phyloP scores from a whole-genome alignment of 2,888 invertebrate genomes.

The Ophonus ardosiacus region DNA sequence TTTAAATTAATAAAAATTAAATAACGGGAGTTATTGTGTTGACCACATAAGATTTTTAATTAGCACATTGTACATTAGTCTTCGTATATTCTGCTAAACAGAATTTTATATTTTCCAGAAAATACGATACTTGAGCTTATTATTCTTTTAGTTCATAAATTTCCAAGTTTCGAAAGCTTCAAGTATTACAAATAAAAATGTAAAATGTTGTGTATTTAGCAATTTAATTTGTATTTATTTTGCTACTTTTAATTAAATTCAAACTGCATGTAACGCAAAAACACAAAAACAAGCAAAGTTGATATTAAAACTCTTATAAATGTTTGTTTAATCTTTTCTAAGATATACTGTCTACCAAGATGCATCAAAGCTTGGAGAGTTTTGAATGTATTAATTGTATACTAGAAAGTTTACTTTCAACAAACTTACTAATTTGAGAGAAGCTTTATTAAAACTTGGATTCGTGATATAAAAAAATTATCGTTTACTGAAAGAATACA shows the following conservation, averaged over 20 bases:
- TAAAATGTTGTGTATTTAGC: neutral
- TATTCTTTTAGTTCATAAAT: too few species aligned
- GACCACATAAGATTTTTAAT: too few species aligned
- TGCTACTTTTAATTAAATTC: conserved; percentile 15
- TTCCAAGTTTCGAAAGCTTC: too few species aligned
- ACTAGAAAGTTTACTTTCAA: conserved; percentile 45
- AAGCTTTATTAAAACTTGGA: conserved; percentile 5
- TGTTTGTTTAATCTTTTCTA: conserved; percentile 34
- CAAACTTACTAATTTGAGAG: conserved; percentile 29
- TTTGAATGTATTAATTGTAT: conserved; percentile 38
- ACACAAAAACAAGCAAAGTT: conserved; percentile 1
- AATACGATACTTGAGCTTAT: too few species aligned
- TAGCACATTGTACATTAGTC: too few species aligned
- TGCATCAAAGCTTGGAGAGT: conserved; percentile 24
- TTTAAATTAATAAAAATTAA: too few species aligned
- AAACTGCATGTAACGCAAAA: neutral
- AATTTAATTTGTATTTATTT: conserved; percentile 9
- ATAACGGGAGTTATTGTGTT: too few species aligned
- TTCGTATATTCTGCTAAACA: too few species aligned
- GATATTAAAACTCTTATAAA: conserved; percentile 30
- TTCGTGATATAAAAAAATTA: conserved; percentile 7
- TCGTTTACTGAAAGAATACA: conserved; percentile 15
- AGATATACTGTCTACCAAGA: conserved; percentile 2
- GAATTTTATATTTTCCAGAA: too few species aligned
- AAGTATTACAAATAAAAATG: neutral